These are phyloP conservation scores for Drosophila picticornis DNA, from an alignment of 2,888 invertebrate genomes.

Conservation along the genomic window DNA sequence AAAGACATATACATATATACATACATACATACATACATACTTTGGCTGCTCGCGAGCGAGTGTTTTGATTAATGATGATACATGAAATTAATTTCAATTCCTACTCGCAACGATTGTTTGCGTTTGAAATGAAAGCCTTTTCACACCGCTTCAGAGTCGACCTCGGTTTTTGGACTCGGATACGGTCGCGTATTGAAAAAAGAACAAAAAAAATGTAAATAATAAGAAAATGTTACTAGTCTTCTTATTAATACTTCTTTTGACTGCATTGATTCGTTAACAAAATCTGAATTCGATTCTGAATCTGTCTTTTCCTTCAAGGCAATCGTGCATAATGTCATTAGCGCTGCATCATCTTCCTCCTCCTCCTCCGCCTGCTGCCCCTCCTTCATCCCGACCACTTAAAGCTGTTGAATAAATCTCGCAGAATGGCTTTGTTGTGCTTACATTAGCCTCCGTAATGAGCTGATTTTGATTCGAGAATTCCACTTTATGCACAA, in stretches of 20 bases:
- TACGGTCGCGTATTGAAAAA: neutral
- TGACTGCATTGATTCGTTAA: conserved; percentile 65
- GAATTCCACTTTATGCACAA: conserved; percentile 74
- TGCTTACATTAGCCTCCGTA: conserved; percentile 83
- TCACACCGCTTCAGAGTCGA: conserved; percentile 65
- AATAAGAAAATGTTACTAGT: conserved; percentile 59
- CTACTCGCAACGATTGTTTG: conserved; percentile 78
- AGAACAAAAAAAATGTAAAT: neutral
- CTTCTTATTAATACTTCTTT: conserved; percentile 74
- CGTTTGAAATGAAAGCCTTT: conserved; percentile 80
- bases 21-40: conserved; percentile 20
- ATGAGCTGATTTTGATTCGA: conserved; percentile 78
- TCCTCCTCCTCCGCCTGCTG: neutral
- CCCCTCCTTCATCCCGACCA: conserved; percentile 20
- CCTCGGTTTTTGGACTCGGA: conserved; percentile 32
- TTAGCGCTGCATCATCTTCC: conserved; percentile 79
- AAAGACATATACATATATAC: conserved; percentile 14
- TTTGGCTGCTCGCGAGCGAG: conserved; percentile 67
- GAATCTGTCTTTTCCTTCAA: conserved; percentile 36
- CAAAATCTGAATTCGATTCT: conserved; percentile 44
- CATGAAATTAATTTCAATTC: conserved; percentile 85
- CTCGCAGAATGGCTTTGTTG: conserved; percentile 79
- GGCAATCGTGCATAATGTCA: conserved; percentile 72
- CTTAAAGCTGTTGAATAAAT: conserved; percentile 73
- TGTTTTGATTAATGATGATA: conserved; percentile 85